A percentile compares a stretch with the other conserved stretches of the same genome.
Evolutionary conservation across 2,888 invertebrate genomes (phyloP).

Genomic region (Hyposoter dolosus): DNA sequence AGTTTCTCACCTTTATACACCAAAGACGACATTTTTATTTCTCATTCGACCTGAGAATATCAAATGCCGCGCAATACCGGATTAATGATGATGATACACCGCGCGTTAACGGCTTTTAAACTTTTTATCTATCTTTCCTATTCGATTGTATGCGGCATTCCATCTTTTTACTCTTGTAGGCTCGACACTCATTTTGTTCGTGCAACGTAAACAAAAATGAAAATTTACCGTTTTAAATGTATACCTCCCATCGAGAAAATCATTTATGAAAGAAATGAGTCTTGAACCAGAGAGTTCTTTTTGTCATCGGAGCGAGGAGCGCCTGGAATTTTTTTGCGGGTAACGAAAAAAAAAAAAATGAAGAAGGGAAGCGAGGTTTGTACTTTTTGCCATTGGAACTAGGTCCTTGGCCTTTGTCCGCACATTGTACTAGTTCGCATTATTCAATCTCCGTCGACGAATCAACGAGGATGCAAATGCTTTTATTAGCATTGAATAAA

Average conservation of each 20-base stretch:
- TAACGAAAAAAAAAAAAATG: background rate
- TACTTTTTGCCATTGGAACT: background rate
- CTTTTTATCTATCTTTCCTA: slow-evolving; percentile 37
- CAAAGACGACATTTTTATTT: slow-evolving; percentile 9
- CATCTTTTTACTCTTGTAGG: background rate
- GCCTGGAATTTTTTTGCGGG: background rate
- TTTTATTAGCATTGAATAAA: background rate
- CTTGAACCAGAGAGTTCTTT: background rate
- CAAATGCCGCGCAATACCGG: slow-evolving; percentile 32
- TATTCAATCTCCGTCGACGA: background rate
- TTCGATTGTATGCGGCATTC: background rate
- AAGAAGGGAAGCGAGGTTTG: background rate
- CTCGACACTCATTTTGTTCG: background rate
- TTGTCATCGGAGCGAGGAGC: background rate
- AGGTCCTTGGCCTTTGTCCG: background rate
- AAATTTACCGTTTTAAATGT: background rate
- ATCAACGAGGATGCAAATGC: background rate
- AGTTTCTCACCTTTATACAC: slow-evolving; percentile 26
- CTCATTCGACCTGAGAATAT: slow-evolving; percentile 27
- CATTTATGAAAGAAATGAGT: background rate
- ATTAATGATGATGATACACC: slow-evolving; percentile 35
- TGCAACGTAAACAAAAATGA: background rate
- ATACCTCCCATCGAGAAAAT: background rate
- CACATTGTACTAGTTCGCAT: background rate
- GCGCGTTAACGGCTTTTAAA: slow-evolving; percentile 44